A percentile compares a stretch with the other conserved stretches of the same genome.
Evolutionary conservation across 2,113 vertebrate species (phyloP).

Genomic region (Nerophis ophidion): DNA sequence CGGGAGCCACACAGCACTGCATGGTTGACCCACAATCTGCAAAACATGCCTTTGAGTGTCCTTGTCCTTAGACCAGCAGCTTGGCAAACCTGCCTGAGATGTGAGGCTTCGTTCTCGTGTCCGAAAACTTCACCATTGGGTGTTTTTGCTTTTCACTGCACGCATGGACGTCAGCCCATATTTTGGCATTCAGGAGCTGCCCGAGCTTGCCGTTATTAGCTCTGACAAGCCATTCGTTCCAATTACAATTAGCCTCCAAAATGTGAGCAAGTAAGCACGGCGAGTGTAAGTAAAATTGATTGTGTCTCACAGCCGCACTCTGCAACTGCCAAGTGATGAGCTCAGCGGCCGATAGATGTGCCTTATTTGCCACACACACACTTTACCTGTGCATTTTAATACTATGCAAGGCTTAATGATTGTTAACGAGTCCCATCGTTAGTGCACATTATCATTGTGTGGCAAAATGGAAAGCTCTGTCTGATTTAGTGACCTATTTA

Average conservation of each 20-base stretch:
- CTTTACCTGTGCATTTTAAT: not conserved
- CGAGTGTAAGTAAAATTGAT: constrained; percentile 68
- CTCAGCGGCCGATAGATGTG: constrained; percentile 8
- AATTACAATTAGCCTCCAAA: constrained; percentile 63
- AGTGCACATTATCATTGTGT: no score
- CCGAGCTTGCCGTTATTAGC: constrained; percentile 60
- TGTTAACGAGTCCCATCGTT: not conserved
- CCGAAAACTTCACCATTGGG: constrained; percentile 22
- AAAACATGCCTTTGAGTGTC: constrained; percentile 13
- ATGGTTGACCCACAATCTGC: constrained; percentile 38
- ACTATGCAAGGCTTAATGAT: not conserved
- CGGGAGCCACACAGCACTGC: not conserved
- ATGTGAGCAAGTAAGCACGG: constrained; percentile 51
- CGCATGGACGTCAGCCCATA: constrained; percentile 29
- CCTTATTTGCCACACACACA: not conserved
- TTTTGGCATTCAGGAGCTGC: constrained; percentile 38
- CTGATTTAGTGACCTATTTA: no score
- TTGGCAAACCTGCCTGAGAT: not conserved
- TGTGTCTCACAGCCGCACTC: constrained; percentile 49
- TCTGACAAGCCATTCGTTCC: constrained; percentile 71
- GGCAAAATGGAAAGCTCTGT: no score
- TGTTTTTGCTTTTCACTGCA: constrained; percentile 24
- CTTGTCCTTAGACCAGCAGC: constrained; percentile 1
- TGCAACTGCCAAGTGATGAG: constrained; percentile 54
- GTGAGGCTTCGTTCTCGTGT: constrained; percentile 1